Percentiles rank a stretch among this genome's conserved stretches.
phyloP scores from a whole-genome alignment of 2,888 invertebrate species.

The Bombylius major region DNA sequence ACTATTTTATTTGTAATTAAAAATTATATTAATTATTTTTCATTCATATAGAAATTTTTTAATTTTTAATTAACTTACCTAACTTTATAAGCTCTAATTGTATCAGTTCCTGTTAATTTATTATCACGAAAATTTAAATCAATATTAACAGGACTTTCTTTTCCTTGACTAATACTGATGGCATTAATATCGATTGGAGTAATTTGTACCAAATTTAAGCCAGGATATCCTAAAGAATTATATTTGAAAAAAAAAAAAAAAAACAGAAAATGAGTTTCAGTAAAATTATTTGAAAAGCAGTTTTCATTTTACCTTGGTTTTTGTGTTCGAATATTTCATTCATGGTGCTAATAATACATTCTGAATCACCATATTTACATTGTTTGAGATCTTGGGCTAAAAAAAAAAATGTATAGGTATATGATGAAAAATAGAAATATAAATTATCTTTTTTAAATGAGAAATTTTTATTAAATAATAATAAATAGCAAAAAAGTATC shows the following conservation, averaged over 20 bases:
- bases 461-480: no score
- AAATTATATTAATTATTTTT: no score
- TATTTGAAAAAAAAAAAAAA: neutral
- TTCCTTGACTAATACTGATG: constrained; percentile 2
- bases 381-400: constrained; percentile 2
- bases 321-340: constrained; percentile 1
- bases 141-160: constrained; percentile 7
- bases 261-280: neutral
- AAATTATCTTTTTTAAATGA: no score
- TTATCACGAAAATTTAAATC: neutral
- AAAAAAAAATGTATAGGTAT: neutral
- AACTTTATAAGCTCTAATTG: neutral
- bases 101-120: neutral
- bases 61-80: neutral
- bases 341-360: constrained; percentile 2
- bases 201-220: neutral
- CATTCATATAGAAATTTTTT: no score
- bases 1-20: neutral
- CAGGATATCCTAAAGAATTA: neutral
- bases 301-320: neutral
- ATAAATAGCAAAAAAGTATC: no score
- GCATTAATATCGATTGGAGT: constrained; percentile 2
- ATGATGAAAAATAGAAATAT: no score
- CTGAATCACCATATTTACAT: constrained; percentile 7
- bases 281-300: neutral